These are phyloP conservation scores for Eupithecia exiguata DNA, from an alignment of 2,888 invertebrate genomes.

Conservation along the genomic window DNA sequence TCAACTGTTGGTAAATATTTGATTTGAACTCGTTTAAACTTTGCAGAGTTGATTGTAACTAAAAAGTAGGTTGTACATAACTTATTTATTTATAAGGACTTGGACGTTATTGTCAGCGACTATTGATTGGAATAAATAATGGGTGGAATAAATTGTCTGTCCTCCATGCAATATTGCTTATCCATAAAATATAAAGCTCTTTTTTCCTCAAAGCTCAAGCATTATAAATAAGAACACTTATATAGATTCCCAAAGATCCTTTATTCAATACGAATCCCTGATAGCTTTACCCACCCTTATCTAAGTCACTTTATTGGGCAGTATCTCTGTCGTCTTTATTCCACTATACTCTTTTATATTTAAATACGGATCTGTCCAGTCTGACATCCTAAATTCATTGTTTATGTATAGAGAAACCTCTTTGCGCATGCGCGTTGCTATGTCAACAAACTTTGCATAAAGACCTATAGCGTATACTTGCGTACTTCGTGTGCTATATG, in stretches of 20 bases:
- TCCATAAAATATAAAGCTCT: conserved; percentile 11
- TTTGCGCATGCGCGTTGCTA: conserved; percentile 76
- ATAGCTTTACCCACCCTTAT: conserved; percentile 25
- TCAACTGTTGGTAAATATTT: conserved; percentile 52
- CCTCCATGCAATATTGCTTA: conserved; percentile 14
- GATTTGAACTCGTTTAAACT: conserved; percentile 43
- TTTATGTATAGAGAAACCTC: conserved; percentile 69
- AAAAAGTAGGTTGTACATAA: conserved; percentile 24
- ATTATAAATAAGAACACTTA: conserved; percentile 8
- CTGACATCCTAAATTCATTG: conserved; percentile 68
- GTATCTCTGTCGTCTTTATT: conserved; percentile 33
- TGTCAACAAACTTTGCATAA: conserved; percentile 70
- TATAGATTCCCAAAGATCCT: conserved; percentile 5
- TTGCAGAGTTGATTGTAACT: conserved; percentile 34
- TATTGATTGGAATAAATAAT: conserved; percentile 21
- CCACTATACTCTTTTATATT: conserved; percentile 34
- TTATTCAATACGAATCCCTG: conserved; percentile 13
- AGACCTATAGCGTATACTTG: conserved; percentile 29
- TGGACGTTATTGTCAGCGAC: conserved; percentile 24
- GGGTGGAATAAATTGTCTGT: conserved; percentile 35
- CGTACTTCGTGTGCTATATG: conserved; percentile 16
- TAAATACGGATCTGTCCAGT: conserved; percentile 35
- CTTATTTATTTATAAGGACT: conserved; percentile 31
- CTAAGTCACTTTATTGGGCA: conserved; percentile 32
- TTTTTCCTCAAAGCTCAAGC: conserved; percentile 13